Evolutionary conservation across 2,113 vertebrate genomes (phyloP), one percentile per base, ranked within the genome.

Genomic region (Canis aureus): DNA sequence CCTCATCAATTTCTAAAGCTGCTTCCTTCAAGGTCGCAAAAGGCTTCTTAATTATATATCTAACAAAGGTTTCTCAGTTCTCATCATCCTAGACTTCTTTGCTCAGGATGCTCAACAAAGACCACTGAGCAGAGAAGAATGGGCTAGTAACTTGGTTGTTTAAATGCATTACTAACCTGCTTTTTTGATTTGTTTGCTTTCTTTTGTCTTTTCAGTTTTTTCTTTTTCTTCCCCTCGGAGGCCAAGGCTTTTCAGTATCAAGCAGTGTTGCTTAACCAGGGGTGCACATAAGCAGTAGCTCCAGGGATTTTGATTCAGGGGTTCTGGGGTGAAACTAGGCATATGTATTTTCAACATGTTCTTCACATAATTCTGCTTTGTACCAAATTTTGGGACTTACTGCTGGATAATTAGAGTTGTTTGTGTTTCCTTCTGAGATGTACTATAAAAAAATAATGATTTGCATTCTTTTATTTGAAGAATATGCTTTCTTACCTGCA

Each of bases 151-250:
- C 73, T 82, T 62, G 83, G 87, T 89, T 92, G 83, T 97, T 97
- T 95, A 97, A 96, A 96, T 92, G 97, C 93, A 96, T 98, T 91
- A 78, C 64, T 97, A 89, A 73, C 15, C 5, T 89, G 32, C 4
- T 95, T 89, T 78, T 57, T 81, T 49, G 7, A 25, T 71, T 73
- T 84, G 53, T 3, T 81, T 60, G 59, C 94, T 83, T 98, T 78
- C n/a, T 53, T 95, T 95, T 88, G 29, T 87, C 20, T 89, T 88
- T 66, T 64, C 20, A 15, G 3, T 38, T 11, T 80, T 92, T 87
- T 59, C 55, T 64, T 62, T 43, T 2, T 0, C 5, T 32, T 16
- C 23, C 1, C 35, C 38, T 25, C 5, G 53, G 62, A 91, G 29
- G 10, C 38, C 51, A 94, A 67, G 55, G 71, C 35, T 93, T 93